Evolutionary conservation across 2,888 invertebrate genomes (phyloP), one percentile per base, ranked within the genome.

Genomic region (Yponomeuta malinellus): DNA sequence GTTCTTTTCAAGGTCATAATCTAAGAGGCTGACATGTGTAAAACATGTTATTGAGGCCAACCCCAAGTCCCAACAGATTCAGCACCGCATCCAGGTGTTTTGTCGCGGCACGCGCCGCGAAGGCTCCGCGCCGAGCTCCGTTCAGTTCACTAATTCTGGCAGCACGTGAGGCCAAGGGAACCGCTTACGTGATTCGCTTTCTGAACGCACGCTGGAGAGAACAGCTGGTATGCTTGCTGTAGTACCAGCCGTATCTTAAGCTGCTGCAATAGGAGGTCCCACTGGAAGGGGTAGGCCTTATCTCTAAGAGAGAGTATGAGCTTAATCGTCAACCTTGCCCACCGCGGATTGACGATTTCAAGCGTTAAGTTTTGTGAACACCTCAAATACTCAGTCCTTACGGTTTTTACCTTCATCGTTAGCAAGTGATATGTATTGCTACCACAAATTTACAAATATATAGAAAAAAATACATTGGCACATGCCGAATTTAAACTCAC

Each of bases 121-220:
- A 59, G 52, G 52, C 15, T 59, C 52, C 15, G 52, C 52, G 52
- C 52, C 52, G 52, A 59, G 52, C 52, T 59, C 52, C 52, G 52
- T 59, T 59, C 52, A 59, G 52, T 59, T 59, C 52, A 59, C 52
- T 15, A 59, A 59, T 59, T 59, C 15, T 59, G 52, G 15, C 15
- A 59, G 52, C 12, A 59, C 52, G 52, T 59, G 52, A 59, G 52
- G 15, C 52, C 15, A 59, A 59, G 52, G 52, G 52, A 59, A 59
- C 52, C 15, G 52, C 52, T 59, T 59, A 59, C 52, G 52, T 59
- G 52, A 59, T 59, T 59, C 52, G 52, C 52, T 59, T 59, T 59
- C 52, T 15, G 52, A 59, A 59, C 15, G 52, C 52, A 15, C 52
- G 52, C 2, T 59, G 52, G 15, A 15, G 3, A 59, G 12, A 59